Evolutionary conservation across 2,113 vertebrate species (phyloP).

Genomic region (Ceratotherium simum): DNA sequence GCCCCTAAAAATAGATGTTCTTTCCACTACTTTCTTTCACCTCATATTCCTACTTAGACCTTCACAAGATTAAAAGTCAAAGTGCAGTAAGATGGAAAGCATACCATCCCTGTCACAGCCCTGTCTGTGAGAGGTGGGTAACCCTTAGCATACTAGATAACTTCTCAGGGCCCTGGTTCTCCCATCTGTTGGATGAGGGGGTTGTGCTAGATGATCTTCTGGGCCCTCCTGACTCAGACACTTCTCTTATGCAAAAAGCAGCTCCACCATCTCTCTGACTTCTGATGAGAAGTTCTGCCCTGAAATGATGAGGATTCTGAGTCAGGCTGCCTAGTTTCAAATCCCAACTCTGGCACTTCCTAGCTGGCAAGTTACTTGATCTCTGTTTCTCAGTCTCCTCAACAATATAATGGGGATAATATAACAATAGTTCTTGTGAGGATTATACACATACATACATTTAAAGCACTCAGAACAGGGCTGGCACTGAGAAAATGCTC

Average conservation of each 20-base stretch:
- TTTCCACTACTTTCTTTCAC: not conserved
- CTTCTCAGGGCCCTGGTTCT: not conserved
- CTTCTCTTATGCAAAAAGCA: not conserved
- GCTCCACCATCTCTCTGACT: not conserved
- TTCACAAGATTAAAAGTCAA: not conserved
- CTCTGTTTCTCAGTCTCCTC: not conserved
- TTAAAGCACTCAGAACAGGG: not conserved
- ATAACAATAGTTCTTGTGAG: not conserved
- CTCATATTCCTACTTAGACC: not conserved
- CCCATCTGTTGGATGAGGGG: not conserved
- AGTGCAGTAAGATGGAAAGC: not conserved
- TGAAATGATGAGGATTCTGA: not conserved
- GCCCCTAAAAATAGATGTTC: not conserved
- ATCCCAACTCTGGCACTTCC: not conserved
- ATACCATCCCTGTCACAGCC: not conserved
- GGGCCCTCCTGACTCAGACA: not conserved
- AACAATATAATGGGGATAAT: not conserved
- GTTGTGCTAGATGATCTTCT: not conserved
- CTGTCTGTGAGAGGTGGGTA: not conserved
- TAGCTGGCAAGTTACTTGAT: not conserved
- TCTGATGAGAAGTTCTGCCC: not conserved
- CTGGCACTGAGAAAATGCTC: not conserved
- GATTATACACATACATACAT: not conserved
- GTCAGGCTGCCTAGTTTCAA: not conserved
- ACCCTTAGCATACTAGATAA: not conserved